A percentile compares a stretch with the other conserved stretches of the same genome.
Evolutionary conservation across 1,140 invertebrate species (phyloP).

Genomic region (Gonatopus flavifemur): DNA sequence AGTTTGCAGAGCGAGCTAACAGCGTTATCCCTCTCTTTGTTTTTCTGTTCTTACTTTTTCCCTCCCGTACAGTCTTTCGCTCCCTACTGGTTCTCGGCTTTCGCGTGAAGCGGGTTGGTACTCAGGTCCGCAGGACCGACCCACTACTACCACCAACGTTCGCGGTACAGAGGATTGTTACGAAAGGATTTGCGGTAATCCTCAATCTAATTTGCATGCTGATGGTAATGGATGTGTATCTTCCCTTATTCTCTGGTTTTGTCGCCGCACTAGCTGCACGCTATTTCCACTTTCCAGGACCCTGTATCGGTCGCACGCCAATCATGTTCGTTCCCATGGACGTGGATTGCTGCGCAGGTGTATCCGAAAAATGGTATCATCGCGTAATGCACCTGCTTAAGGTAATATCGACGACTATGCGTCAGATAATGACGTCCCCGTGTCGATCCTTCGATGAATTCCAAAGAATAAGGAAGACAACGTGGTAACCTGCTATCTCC

Average conservation of each 20-base stretch:
- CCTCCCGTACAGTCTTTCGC: slow-evolving; percentile 4
- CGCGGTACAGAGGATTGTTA: slow-evolving; percentile 49
- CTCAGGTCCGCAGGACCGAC: slow-evolving; percentile 19
- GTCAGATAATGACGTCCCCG: too few relatives aligned
- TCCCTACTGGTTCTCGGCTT: slow-evolving; percentile 35
- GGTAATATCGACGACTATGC: too few relatives aligned
- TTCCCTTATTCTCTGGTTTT: slow-evolving; percentile 50
- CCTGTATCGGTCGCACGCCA: too few relatives aligned
- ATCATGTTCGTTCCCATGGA: too few relatives aligned
- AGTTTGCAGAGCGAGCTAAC: slow-evolving; percentile 39
- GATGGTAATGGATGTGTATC: slow-evolving; percentile 58
- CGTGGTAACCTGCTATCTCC: too few relatives aligned
- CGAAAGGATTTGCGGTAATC: slow-evolving; percentile 59
- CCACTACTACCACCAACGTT: too few relatives aligned
- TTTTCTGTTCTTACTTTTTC: slow-evolving; percentile 3
- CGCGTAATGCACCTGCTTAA: too few relatives aligned
- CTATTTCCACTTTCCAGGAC: background rate
- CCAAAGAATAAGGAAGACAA: too few relatives aligned
- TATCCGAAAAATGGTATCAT: too few relatives aligned
- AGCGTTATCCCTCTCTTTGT: slow-evolving; percentile 9
- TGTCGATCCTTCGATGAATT: too few relatives aligned
- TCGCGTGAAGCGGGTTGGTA: slow-evolving; percentile 13
- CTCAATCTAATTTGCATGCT: slow-evolving; percentile 58
- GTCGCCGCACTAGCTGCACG: slow-evolving; percentile 27
- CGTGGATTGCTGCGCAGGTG: too few relatives aligned